Base-by-base conservation (phyloP, 1,140 invertebrate species). In the Anthonomus grandis region DNA sequence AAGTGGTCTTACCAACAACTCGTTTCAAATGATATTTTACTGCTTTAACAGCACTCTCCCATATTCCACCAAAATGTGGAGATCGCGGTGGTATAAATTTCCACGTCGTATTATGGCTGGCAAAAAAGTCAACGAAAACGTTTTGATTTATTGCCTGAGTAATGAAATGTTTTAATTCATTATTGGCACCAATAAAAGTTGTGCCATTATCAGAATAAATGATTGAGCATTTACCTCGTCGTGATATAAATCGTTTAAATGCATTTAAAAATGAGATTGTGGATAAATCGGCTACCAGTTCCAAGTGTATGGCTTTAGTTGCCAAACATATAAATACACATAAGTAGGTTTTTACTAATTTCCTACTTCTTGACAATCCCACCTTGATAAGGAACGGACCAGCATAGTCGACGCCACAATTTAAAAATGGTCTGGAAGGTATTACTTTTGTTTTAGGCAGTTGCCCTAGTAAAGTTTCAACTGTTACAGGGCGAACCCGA, bases 71-170 rank as follows among this genome's bases (percentile, higher is more conserved):
- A 25, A 65, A 58, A 22, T 58, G 22, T 13, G 61, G 59, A 5
- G 60, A 18, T 9, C 15, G 10, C 3, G 60, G 55, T 18, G 63
- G 64, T 23, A 58, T 64, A 25, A 68, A 67, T 25, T 65, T 39
- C 64, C 64, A 68, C 3, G 13, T 25, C 9, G 48, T 65, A 19
- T 56, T 48, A 0, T 51, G n/a, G 8, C 18, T 18, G 12, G 38
- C 36, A 9, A 52, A 13, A 21, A n/a, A 19, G 3, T 13, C 10
- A 27, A 6, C n/a, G 31, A 48, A 17, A 9, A 27, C 45, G 4
- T 4, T n/a, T 5, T 15, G 10, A 9, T 13, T 24, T 12, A 5
- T 39, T 9, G 8, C 2, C 10, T 31, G 46, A 21, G 37, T 36
- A 45, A 12, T 46, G 3, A 18, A 21, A 2, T 36, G 56, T 23